phyloP scores from a whole-genome alignment of 2,113 vertebrate species.

The Sylvietta virens region DNA sequence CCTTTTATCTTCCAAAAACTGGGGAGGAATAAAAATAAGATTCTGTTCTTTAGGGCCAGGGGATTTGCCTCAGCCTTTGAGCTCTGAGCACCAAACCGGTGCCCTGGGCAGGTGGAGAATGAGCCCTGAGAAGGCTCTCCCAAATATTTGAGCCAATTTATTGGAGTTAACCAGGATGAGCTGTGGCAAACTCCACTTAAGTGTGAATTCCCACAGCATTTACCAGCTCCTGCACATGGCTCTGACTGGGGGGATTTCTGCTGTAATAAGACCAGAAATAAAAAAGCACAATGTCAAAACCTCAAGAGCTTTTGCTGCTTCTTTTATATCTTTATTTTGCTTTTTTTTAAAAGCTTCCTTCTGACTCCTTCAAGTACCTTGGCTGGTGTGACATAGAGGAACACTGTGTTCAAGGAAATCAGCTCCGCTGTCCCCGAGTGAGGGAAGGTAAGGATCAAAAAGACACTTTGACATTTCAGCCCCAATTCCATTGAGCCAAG shows the following conservation, averaged over 20 bases:
- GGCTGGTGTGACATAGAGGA: slow-evolving; percentile 83
- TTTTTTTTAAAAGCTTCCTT: slow-evolving; percentile 78
- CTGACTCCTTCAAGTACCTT: slow-evolving; percentile 81
- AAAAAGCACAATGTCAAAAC: not conserved
- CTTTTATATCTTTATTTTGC: not conserved
- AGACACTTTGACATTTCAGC: not conserved
- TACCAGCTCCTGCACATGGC: not conserved
- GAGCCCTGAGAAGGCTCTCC: not conserved
- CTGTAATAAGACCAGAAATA: not conserved
- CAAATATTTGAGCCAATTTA: not conserved
- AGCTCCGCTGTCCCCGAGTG: slow-evolving; percentile 88
- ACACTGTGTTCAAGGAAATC: slow-evolving; percentile 82
- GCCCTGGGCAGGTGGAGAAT: not conserved
- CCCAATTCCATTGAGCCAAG: not conserved
- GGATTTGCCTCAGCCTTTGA: not conserved
- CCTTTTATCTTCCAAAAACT: not conserved
- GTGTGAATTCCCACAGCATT: not conserved
- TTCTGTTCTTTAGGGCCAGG: not conserved
- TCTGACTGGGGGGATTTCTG: not conserved
- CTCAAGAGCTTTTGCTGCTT: not conserved
- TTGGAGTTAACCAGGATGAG: not conserved
- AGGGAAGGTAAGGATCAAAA: slow-evolving; percentile 81
- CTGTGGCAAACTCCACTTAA: not conserved
- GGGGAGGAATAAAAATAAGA: not conserved
- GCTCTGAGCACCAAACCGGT: not conserved